phyloP scores from a whole-genome alignment of 1,140 invertebrate genomes.

The Heliconius hermathena region DNA sequence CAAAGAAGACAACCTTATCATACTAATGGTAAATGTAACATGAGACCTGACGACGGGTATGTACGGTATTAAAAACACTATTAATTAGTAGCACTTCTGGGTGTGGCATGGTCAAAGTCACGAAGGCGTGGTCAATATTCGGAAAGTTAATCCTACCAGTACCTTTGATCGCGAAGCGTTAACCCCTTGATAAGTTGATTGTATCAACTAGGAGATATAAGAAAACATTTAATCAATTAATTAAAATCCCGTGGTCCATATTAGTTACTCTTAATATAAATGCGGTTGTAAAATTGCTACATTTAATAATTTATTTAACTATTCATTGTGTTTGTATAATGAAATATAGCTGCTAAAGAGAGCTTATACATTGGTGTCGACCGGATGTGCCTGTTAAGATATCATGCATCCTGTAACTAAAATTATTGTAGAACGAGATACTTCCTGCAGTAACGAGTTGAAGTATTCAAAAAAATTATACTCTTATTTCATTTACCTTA shows the following conservation, averaged over 20 bases:
- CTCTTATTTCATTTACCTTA: background rate
- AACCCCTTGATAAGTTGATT: conserved; percentile 63
- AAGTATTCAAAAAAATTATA: background rate
- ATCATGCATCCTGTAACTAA: conserved; percentile 60
- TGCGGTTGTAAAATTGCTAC: too few relatives aligned
- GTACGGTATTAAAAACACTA: conserved; percentile 67
- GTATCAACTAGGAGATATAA: conserved; percentile 52
- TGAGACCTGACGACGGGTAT: conserved; percentile 45
- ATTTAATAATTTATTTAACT: background rate
- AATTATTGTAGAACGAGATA: conserved; percentile 60
- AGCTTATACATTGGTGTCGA: conserved; percentile 11
- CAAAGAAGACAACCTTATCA: conserved; percentile 53
- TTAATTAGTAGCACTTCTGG: conserved; percentile 69
- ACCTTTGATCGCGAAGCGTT: conserved; percentile 50
- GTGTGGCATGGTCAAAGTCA: conserved; percentile 53
- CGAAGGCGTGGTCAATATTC: conserved; percentile 71
- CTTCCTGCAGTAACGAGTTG: conserved; percentile 43
- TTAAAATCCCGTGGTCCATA: conserved; percentile 57
- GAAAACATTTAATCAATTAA: conserved; percentile 72
- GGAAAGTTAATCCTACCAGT: conserved; percentile 75
- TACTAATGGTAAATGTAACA: conserved; percentile 67
- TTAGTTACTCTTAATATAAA: background rate
- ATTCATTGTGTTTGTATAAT: background rate
- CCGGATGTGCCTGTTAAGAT: conserved; percentile 62
- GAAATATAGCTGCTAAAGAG: background rate